These are phyloP conservation scores for Drosophila sturtevanti DNA, from an alignment of 1,140 invertebrate species.

Conservation along the genomic window DNA sequence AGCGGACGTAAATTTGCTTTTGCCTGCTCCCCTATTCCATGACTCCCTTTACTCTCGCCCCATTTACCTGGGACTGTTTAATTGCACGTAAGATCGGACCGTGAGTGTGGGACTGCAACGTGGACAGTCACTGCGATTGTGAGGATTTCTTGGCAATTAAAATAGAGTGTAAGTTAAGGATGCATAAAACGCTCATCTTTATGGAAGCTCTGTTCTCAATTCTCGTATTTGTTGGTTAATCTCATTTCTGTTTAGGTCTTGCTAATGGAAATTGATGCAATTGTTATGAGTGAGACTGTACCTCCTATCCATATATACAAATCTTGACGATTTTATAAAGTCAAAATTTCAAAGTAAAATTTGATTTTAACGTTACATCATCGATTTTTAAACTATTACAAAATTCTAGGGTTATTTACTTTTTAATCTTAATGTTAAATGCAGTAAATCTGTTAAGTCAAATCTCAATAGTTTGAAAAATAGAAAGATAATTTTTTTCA, in stretches of 20 bases:
- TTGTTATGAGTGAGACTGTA: conserved; percentile 1
- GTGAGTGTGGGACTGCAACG: conserved; percentile 17
- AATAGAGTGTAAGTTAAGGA: conserved; percentile 82
- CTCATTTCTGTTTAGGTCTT: not conserved
- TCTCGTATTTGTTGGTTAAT: conserved; percentile 5
- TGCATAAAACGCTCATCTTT: conserved; percentile 79
- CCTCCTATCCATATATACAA: too few species aligned
- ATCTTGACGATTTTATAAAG: not conserved
- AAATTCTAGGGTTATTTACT: too few species aligned
- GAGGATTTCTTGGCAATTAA: conserved; percentile 75
- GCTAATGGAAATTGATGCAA: not conserved
- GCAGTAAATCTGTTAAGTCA: too few species aligned
- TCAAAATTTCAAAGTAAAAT: not conserved
- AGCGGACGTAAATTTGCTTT: conserved; percentile 82
- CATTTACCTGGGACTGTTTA: conserved; percentile 53
- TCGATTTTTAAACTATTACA: too few species aligned
- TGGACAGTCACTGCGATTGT: conserved; percentile 32
- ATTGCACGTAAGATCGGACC: conserved; percentile 71
- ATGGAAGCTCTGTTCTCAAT: conserved; percentile 39
- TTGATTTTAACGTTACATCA: too few species aligned
- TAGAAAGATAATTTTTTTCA: too few species aligned
- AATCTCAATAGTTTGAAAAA: too few species aligned
- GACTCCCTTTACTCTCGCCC: not conserved
- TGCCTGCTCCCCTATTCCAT: conserved; percentile 31
- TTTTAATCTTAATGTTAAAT: too few species aligned